A percentile compares a stretch with the other conserved stretches of the same genome.
Conservation (phyloP, 2,113 vertebrate genomes). For the Embiotoca jacksoni region DNA sequence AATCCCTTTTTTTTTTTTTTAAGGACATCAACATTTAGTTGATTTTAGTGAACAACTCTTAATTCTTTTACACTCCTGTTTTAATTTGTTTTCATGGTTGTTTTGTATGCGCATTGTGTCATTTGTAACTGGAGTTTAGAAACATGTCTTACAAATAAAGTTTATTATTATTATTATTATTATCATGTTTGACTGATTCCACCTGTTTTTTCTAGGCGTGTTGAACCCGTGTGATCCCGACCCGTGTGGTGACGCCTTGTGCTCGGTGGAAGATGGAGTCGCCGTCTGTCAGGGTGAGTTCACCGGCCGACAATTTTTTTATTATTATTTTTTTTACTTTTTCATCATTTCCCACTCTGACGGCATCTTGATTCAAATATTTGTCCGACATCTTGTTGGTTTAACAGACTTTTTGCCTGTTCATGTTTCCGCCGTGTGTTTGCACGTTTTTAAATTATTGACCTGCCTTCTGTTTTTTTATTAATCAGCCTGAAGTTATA, state of each 20-base stretch:
- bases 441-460: conserved; percentile 45
- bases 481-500: conserved; percentile 3
- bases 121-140: too few relatives aligned
- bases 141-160: too few relatives aligned
- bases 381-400: neutral
- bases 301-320: neutral
- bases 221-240: conserved; percentile 77
- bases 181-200: neutral
- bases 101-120: too few relatives aligned
- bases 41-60: too few relatives aligned
- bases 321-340: neutral
- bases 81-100: too few relatives aligned
- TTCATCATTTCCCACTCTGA: neutral
- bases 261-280: conserved; percentile 67
- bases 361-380: neutral
- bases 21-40: too few relatives aligned
- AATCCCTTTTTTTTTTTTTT: too few relatives aligned
- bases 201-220: conserved; percentile 34
- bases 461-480: conserved; percentile 28
- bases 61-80: too few relatives aligned
- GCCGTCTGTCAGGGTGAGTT: conserved; percentile 77
- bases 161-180: neutral
- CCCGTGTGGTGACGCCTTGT: conserved; percentile 76
- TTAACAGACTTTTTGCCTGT: conserved; percentile 20
- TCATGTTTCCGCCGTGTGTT: conserved; percentile 21